Percentiles rank a stretch among this genome's conserved stretches.
Evolutionary conservation across 2,113 vertebrate genomes (phyloP).

Genomic region (Ptilorrhoa leucosticta): DNA sequence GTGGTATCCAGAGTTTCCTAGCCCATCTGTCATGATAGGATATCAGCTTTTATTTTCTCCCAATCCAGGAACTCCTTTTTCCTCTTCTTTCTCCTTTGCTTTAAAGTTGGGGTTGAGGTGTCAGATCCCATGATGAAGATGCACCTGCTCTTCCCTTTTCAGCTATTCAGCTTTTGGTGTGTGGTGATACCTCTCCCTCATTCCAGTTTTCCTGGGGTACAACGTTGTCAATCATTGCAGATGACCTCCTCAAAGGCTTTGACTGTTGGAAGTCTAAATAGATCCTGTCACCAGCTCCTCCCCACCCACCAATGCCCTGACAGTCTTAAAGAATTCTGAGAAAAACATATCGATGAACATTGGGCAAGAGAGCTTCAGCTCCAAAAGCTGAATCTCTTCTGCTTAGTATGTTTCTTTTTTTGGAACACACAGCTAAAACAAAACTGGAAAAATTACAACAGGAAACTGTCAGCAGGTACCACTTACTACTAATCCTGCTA

Average conservation of each 20-base stretch:
- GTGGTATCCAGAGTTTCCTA: background rate
- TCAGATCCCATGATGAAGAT: background rate
- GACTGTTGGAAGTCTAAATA: background rate
- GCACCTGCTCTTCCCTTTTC: background rate
- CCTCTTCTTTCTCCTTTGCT: background rate
- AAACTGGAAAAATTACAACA: background rate
- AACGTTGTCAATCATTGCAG: background rate
- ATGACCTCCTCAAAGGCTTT: background rate
- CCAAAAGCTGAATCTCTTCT: background rate
- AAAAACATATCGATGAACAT: background rate
- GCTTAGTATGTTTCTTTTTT: background rate
- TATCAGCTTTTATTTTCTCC: background rate
- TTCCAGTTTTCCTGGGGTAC: background rate
- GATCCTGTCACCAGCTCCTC: background rate
- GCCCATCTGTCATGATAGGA: background rate
- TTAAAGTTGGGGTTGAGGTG: background rate
- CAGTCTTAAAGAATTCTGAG: background rate
- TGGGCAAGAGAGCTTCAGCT: background rate
- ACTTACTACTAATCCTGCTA: background rate
- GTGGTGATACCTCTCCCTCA: background rate
- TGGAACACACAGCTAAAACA: background rate
- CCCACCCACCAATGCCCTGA: background rate
- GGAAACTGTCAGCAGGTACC: background rate
- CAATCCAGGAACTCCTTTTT: background rate
- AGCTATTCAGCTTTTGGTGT: background rate